Conservation (phyloP, 2,888 invertebrate species). For the Suillia variegata region DNA sequence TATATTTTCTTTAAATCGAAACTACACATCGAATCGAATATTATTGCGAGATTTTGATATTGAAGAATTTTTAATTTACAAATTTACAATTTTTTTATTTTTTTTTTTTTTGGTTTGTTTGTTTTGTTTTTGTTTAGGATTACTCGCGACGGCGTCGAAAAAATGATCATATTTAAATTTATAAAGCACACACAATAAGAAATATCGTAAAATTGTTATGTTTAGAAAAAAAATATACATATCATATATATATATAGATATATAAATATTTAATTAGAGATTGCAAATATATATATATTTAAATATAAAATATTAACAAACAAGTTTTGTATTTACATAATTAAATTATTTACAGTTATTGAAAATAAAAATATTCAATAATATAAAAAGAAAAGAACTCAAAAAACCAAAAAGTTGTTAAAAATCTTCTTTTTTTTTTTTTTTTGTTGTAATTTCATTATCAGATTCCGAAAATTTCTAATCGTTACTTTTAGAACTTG, state of each 20-base stretch:
- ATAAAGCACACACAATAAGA: conserved; percentile 23
- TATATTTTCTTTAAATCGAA: too few relatives aligned
- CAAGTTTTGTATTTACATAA: conserved; percentile 52
- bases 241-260: too few relatives aligned
- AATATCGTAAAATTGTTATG: conserved; percentile 16
- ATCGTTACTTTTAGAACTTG: conserved; percentile 27
- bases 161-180: conserved; percentile 12
- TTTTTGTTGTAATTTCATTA: too few relatives aligned
- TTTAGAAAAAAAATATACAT: conserved; percentile 44
- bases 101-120: not conserved
- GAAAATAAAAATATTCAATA: conserved; percentile 24
- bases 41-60: too few relatives aligned
- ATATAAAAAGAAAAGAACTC: conserved; percentile 38
- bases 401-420: conserved; percentile 32
- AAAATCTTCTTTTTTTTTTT: conserved; percentile 19
- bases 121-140: not conserved
- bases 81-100: not conserved
- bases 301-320: conserved; percentile 47
- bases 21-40: not conserved
- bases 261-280: conserved; percentile 48
- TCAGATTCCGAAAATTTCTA: conserved; percentile 15
- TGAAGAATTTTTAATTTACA: not conserved
- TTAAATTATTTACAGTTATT: conserved; percentile 58
- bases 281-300: conserved; percentile 48
- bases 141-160: too few relatives aligned